Evolutionary conservation across 2,888 invertebrate genomes (phyloP).

Genomic region (Epicampocera succincta): DNA sequence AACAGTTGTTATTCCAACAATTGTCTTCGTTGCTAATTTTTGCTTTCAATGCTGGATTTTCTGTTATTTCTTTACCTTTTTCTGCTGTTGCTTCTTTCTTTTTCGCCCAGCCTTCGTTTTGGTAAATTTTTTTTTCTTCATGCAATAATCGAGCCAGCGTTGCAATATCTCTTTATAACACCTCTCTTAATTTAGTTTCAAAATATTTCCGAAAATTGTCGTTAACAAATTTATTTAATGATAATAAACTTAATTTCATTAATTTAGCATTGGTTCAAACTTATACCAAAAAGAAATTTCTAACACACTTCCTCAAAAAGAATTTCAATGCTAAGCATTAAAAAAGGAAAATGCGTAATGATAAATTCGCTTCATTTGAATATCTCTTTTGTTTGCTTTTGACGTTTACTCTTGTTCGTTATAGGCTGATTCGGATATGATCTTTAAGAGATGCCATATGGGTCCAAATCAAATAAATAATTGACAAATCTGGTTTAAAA

Average conservation of each 20-base stretch:
- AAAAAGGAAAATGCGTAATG: conserved; percentile 57
- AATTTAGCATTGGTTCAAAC: conserved; percentile 37
- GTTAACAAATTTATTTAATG: not conserved
- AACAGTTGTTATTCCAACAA: conserved; percentile 70
- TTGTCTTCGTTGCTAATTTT: conserved; percentile 71
- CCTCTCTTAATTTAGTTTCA: conserved; percentile 26
- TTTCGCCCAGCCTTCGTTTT: conserved; percentile 67
- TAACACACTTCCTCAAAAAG: conserved; percentile 44
- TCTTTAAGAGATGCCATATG: not conserved
- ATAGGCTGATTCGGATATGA: conserved; percentile 8
- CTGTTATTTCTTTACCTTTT: conserved; percentile 45
- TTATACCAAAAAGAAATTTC: conserved; percentile 38
- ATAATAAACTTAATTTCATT: conserved; percentile 8
- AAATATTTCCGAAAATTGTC: not conserved
- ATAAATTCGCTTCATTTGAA: conserved; percentile 57
- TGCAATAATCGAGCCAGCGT: conserved; percentile 70
- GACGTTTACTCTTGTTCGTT: conserved; percentile 46
- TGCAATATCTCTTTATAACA: conserved; percentile 68
- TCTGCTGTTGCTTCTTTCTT: conserved; percentile 63
- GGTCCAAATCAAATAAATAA: too few species aligned
- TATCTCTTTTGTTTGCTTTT: conserved; percentile 29
- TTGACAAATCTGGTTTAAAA: too few species aligned
- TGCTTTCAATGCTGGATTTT: conserved; percentile 47
- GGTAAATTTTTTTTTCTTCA: conserved; percentile 66
- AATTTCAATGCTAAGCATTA: conserved; percentile 42